Base-by-base conservation (phyloP, 2,113 vertebrate genomes). In the Columbina picui region DNA sequence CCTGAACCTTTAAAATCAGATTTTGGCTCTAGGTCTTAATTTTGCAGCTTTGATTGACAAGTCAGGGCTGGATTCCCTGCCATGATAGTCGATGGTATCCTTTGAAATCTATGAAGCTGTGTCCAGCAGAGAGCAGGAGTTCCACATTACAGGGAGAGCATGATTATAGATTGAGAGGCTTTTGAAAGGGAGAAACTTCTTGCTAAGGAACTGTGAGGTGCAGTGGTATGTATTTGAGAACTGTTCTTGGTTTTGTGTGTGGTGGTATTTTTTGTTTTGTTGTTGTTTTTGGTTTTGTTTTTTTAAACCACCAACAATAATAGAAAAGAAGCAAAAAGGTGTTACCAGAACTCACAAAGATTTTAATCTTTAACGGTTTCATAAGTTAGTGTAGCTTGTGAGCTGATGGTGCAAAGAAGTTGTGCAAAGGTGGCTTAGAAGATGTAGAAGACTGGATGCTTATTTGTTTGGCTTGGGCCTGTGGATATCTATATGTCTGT, bases 121-220 rank as follows among this genome's bases (percentile, higher is more conserved):
- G 80, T 93, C 89, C 84, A 92, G 80, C 80, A 95, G 96, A 92
- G 92, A 93, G 85, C 86, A 93, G 92, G 70, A 90, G 89, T 92
- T 78, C 68, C 79, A 88, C 61, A 20, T 90, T 64, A 30, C 29
- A 26, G 39, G 59, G 32, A 27, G 90, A 59, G 21, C 47, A 27
- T 43, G 49, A 49, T 49, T 60, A 65, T 60, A 87, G 75, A 29
- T 81, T 59, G 86, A 80, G 39, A 77, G 57, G 7, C 29, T 85
- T 86, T 88, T 43, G 50, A 57, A 93, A 86, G 32, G 22, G 64
- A 88, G 41, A 65, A 68, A 36, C 27, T 87, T 85, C 73, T 90
- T 0, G 0, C n/a, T 79, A 65, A 90, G 55, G 12, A 77, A 12
- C 70, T 85, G 10, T 50, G 36, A 79, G 16, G 6, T 82, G 12